A percentile compares a stretch with the other conserved stretches of the same genome.
These are phyloP conservation scores for Felis chaus DNA, from an alignment of 2,113 vertebrate species.

Conservation along the genomic window DNA sequence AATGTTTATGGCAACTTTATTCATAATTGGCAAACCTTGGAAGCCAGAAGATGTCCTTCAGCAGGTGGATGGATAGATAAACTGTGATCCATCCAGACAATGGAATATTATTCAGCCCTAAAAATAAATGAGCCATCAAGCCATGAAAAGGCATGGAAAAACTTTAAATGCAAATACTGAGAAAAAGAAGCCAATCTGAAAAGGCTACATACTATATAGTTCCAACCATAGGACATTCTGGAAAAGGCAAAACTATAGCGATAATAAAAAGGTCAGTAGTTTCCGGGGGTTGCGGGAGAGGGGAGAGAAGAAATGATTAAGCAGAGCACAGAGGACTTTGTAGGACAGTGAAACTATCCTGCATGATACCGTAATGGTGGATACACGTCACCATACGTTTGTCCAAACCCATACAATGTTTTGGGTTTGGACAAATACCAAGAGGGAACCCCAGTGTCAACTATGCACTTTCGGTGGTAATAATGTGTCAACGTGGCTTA, in stretches of 20 bases:
- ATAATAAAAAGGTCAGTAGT: neutral
- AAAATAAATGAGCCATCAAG: neutral
- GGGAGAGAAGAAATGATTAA: neutral
- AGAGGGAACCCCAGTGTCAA: neutral
- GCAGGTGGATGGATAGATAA: neutral
- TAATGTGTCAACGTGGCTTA: neutral
- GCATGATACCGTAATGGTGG: too few relatives aligned
- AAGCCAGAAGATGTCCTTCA: neutral
- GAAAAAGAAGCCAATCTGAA: neutral
- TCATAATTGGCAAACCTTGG: neutral
- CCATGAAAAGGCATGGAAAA: neutral
- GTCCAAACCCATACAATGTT: neutral
- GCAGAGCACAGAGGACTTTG: neutral
- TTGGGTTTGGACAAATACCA: too few relatives aligned
- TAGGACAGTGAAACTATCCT: neutral
- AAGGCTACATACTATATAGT: neutral
- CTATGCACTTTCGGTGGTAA: neutral
- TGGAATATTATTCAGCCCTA: neutral
- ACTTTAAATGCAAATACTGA: neutral
- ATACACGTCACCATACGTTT: neutral
- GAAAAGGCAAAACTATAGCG: neutral
- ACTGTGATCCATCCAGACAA: neutral
- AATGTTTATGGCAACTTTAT: neutral
- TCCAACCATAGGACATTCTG: neutral
- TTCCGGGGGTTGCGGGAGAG: rapidly evolving